Conservation (phyloP, 2,888 invertebrate genomes). For the Ceriagrion tenellum region DNA sequence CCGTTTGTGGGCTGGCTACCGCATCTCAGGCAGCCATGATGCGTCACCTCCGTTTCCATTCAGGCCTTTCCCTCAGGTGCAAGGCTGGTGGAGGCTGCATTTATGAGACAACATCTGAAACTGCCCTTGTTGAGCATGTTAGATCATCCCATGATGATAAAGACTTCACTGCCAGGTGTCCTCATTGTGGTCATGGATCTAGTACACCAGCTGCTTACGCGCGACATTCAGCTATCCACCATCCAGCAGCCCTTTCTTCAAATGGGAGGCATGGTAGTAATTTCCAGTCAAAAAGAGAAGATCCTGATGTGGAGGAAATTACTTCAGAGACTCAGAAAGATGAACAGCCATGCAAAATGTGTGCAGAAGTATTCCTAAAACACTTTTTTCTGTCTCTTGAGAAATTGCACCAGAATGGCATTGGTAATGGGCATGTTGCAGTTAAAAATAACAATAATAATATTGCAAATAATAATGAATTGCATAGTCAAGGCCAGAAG, state of each 20-base stretch:
- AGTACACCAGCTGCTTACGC: conserved; percentile 72
- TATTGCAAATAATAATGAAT: conserved; percentile 59
- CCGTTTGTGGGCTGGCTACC: conserved; percentile 78
- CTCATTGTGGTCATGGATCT: conserved; percentile 74
- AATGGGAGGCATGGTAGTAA: conserved; percentile 42
- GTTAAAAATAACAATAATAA: conserved; percentile 55
- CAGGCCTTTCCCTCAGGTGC: conserved; percentile 76
- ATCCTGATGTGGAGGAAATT: conserved; percentile 27
- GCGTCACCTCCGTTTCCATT: conserved; percentile 79
- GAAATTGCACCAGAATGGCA: conserved; percentile 47
- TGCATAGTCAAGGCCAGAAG: conserved; percentile 67
- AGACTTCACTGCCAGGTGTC: conserved; percentile 73
- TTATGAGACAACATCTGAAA: conserved; percentile 74
- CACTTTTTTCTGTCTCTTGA: conserved; percentile 57
- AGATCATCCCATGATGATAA: conserved; percentile 73
- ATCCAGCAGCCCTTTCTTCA: conserved; percentile 72
- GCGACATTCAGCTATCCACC: conserved; percentile 73
- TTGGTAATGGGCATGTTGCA: conserved; percentile 35
- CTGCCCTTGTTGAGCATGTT: conserved; percentile 72
- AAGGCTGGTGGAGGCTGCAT: conserved; percentile 74
- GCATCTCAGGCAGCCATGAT: conserved; percentile 78
- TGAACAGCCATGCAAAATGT: conserved; percentile 63
- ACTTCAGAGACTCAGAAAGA: conserved; percentile 30
- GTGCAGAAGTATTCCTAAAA: conserved; percentile 59
- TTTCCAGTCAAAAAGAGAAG: not conserved